These are phyloP conservation scores for Ephialtes manifestator DNA, from an alignment of 2,888 invertebrate species.

Conservation along the genomic window DNA sequence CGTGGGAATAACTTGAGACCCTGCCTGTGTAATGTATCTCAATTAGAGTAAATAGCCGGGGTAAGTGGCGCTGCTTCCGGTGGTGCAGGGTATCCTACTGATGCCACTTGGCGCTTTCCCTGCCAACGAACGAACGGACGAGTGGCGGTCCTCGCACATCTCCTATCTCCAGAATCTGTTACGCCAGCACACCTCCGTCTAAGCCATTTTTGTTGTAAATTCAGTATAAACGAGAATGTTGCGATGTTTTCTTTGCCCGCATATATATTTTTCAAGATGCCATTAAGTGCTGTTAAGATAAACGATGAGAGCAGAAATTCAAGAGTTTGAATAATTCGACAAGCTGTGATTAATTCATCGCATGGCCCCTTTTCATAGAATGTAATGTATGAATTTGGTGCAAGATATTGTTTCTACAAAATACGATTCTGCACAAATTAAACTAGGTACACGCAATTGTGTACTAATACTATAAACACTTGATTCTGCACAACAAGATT, in stretches of 20 bases:
- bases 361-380: not conserved
- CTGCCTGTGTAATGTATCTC: conserved; percentile 70
- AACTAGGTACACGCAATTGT: too few species aligned
- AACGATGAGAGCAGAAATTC: not conserved
- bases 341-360: not conserved
- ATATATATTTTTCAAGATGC: not conserved
- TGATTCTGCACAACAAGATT: too few species aligned
- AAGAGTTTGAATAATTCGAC: not conserved
- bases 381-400: not conserved
- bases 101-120: conserved; percentile 19
- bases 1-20: conserved; percentile 37
- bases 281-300: not conserved
- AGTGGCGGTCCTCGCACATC: conserved; percentile 40
- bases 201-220: not conserved
- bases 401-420: not conserved
- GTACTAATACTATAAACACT: too few species aligned
- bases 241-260: not conserved
- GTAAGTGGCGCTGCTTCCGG: conserved; percentile 58
- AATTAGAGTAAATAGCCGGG: conserved; percentile 71
- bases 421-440: too few species aligned
- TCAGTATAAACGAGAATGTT: not conserved
- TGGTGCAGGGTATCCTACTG: conserved; percentile 4
- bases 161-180: conserved; percentile 38
- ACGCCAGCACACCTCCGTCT: conserved; percentile 17
- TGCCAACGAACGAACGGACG: conserved; percentile 24